A percentile compares a stretch with the other conserved stretches of the same genome.
phyloP scores from a whole-genome alignment of 2,888 invertebrate species.

The Psylliodes chrysocephalus region DNA sequence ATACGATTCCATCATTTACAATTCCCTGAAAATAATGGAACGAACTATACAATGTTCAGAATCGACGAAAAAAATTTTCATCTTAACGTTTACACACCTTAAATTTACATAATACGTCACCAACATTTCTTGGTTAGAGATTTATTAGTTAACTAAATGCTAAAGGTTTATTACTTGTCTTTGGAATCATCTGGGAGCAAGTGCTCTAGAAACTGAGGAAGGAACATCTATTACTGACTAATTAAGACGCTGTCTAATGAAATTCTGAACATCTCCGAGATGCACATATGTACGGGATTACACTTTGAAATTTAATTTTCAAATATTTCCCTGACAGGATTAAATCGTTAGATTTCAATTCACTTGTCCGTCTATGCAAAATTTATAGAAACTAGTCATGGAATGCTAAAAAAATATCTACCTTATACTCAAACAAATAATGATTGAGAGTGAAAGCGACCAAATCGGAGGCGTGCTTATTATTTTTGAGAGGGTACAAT shows the following conservation, averaged over 20 bases:
- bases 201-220: conserved; percentile 20
- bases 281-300: conserved; percentile 28
- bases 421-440: too few relatives aligned
- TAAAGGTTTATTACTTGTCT: conserved; percentile 37
- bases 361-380: conserved; percentile 3
- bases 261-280: conserved; percentile 28
- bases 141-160: conserved; percentile 42
- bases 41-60: not conserved
- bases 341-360: conserved; percentile 23
- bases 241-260: conserved; percentile 30
- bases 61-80: conserved; percentile 11
- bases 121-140: conserved; percentile 13
- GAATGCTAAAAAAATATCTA: too few relatives aligned
- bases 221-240: conserved; percentile 29
- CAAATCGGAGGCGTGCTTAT: too few relatives aligned
- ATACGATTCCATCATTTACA: conserved; percentile 44
- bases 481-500: too few relatives aligned
- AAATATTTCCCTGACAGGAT: conserved; percentile 19
- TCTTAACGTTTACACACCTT: too few relatives aligned
- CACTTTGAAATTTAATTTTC: conserved; percentile 27
- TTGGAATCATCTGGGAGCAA: conserved; percentile 35
- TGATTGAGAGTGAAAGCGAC: too few relatives aligned
- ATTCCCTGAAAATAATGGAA: conserved; percentile 18
- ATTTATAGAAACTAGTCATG: not conserved
- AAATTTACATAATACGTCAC: too few relatives aligned